Conservation (phyloP, 2,113 vertebrate genomes). For the Brachyistius frenatus region DNA sequence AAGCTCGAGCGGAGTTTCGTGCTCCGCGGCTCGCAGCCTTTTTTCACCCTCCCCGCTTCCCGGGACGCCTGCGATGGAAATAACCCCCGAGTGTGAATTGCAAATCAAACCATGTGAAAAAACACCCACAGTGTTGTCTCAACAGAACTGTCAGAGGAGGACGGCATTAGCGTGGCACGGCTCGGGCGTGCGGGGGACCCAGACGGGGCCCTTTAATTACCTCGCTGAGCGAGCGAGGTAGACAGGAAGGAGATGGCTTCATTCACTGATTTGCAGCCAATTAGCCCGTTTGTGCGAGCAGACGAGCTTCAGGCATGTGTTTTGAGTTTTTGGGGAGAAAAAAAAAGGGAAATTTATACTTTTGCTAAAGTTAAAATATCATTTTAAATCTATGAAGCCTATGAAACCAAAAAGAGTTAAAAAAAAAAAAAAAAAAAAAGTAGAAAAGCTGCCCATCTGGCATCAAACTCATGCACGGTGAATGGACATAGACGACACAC, state of each 20-base stretch:
- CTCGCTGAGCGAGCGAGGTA: not conserved
- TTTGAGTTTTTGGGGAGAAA: no score
- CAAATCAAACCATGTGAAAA: conserved; percentile 73
- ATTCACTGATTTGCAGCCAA: conserved; percentile 51
- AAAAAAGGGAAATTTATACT: not conserved
- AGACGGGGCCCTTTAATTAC: conserved; percentile 63
- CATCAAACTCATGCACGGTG: no score
- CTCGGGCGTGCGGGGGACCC: conserved; percentile 5
- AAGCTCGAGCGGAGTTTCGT: conserved; percentile 41
- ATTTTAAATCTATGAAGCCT: no score
- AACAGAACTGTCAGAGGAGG: conserved; percentile 70
- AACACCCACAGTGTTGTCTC: conserved; percentile 65
- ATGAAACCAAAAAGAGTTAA: no score
- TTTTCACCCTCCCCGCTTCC: conserved; percentile 18
- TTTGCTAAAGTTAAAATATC: no score
- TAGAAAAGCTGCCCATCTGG: no score
- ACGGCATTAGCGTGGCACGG: conserved; percentile 41
- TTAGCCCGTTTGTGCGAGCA: conserved; percentile 34
- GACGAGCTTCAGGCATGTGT: conserved; percentile 11
- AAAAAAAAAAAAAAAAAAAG: no score
- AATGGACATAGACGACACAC: no score
- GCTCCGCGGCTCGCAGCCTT: no score
- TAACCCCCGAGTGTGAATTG: conserved; percentile 72
- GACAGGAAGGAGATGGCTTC: conserved; percentile 36
- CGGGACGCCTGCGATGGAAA: conserved; percentile 65